phyloP scores from a whole-genome alignment of 1,140 invertebrate genomes.

The Chymomyza costata region DNA sequence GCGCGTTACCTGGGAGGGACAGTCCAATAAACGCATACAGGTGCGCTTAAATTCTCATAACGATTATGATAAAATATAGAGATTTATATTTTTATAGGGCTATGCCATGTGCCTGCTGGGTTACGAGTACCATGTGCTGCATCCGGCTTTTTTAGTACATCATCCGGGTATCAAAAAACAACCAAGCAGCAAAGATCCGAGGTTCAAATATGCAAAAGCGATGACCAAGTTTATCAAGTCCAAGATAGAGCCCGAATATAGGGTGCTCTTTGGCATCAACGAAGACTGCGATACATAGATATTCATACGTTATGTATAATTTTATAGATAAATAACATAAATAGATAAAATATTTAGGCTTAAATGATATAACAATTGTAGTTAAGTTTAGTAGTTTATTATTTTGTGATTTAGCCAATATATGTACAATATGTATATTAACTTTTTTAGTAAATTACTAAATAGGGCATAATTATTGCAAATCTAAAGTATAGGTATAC shows the following conservation, averaged over 20 bases:
- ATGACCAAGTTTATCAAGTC: conserved; percentile 58
- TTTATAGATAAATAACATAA: background rate
- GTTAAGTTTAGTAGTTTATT: too few relatives aligned
- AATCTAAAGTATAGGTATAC: background rate
- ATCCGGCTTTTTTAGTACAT: conserved; percentile 73
- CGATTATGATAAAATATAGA: background rate
- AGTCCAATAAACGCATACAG: conserved; percentile 95
- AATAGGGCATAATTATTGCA: too few relatives aligned
- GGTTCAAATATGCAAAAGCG: conserved; percentile 32
- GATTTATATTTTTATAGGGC: conserved; percentile 33
- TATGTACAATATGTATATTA: too few relatives aligned
- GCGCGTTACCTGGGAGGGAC: conserved; percentile 90
- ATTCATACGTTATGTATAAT: background rate
- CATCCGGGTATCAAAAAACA: conserved; percentile 67
- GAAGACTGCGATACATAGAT: conserved; percentile 40
- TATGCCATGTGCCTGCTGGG: conserved; percentile 74
- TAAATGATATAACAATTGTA: background rate
- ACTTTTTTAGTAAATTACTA: too few relatives aligned
- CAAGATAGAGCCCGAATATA: conserved; percentile 63
- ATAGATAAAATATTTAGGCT: too few relatives aligned
- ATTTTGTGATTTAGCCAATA: too few relatives aligned
- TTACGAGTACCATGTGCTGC: conserved; percentile 71
- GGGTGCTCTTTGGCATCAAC: conserved; percentile 52
- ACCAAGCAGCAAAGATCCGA: background rate
- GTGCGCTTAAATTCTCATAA: conserved; percentile 75